These are phyloP conservation scores for Meghimatium bilineatum DNA, from an alignment of 2,888 invertebrate genomes.

Conservation along the genomic window DNA sequence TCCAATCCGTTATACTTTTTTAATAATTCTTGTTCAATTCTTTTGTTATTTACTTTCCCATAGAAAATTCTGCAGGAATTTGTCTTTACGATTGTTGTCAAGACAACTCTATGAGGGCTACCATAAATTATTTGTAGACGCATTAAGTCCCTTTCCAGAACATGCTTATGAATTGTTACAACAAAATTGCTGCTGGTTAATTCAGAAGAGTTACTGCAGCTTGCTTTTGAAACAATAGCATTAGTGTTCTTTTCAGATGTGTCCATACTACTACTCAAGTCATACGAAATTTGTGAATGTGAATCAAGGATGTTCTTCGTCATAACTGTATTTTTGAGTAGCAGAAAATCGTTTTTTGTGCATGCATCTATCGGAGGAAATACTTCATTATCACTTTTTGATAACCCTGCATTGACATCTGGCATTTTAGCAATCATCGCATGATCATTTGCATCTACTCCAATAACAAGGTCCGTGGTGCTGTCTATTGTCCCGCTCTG, in stretches of 20 bases:
- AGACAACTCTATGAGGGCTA: conserved; percentile 48
- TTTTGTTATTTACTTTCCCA: conserved; percentile 44
- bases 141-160: background rate
- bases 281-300: background rate
- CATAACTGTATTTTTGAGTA: background rate
- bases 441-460: no score
- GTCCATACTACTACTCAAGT: background rate
- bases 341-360: background rate
- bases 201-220: background rate
- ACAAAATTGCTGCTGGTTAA: no score
- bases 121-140: conserved; percentile 23
- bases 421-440: no score
- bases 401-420: no score
- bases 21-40: background rate
- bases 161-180: no score
- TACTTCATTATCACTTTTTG: background rate
- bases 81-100: conserved; percentile 59
- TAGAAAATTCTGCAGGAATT: conserved; percentile 56
- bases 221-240: background rate
- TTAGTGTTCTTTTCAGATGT: background rate
- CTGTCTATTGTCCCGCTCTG: background rate
- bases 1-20: background rate
- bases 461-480: background rate
- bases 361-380: background rate
- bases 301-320: no score